Evolutionary conservation across 2,888 invertebrate species (phyloP).

Genomic region (Aleiodes testaceus): DNA sequence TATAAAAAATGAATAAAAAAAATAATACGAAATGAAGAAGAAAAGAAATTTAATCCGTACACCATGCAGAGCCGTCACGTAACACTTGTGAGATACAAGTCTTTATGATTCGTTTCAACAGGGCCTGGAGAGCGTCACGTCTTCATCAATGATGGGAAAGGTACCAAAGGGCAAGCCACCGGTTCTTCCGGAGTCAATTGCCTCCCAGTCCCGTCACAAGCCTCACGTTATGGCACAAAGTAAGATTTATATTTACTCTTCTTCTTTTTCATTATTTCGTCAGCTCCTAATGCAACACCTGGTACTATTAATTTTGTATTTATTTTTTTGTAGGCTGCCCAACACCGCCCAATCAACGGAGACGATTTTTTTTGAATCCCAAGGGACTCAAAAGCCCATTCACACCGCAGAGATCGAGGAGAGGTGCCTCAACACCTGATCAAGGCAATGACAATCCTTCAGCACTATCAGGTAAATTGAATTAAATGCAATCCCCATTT

Average conservation of each 20-base stretch:
- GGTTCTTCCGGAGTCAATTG: constrained; percentile 60
- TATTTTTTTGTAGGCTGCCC: constrained; percentile 76
- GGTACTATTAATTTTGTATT: constrained; percentile 10
- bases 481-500: too few species aligned
- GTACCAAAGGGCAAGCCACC: constrained; percentile 64
- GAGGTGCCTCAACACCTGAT: constrained; percentile 63
- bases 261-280: neutral
- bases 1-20: constrained; percentile 3
- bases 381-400: constrained; percentile 88
- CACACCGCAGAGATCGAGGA: constrained; percentile 71
- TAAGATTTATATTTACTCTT: constrained; percentile 59
- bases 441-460: constrained; percentile 78
- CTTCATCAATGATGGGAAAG: constrained; percentile 59
- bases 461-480: constrained; percentile 80
- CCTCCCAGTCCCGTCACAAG: constrained; percentile 61
- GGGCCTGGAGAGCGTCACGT: constrained; percentile 49
- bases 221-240: constrained; percentile 80
- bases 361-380: constrained; percentile 88
- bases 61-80: constrained; percentile 8
- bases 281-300: neutral
- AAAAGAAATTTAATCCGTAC: constrained; percentile 29
- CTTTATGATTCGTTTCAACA: constrained; percentile 46
- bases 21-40: neutral
- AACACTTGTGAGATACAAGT: constrained; percentile 30
- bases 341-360: constrained; percentile 84